Evolutionary conservation across 2,888 invertebrate species (phyloP).

Genomic region (Theodoxus fluviatilis): DNA sequence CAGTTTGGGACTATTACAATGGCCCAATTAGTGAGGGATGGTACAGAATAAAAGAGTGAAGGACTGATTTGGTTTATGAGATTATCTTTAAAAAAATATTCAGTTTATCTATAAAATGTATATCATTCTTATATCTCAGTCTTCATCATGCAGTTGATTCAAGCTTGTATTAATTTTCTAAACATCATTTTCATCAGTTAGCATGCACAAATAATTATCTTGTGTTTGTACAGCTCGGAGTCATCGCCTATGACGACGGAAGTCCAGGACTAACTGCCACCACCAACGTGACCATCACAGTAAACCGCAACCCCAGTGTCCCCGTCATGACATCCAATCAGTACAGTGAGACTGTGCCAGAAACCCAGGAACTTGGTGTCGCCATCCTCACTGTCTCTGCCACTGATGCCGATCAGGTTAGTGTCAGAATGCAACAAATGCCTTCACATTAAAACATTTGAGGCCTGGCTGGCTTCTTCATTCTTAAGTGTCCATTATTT

Average conservation of each 20-base stretch:
- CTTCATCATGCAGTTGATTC: no score
- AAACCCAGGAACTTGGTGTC: neutral
- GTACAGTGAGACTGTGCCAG: neutral
- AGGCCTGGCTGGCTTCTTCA: no score
- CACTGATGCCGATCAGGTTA: conserved; percentile 26
- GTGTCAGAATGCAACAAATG: no score
- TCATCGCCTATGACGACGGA: conserved; percentile 40
- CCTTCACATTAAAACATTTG: no score
- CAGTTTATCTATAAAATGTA: no score
- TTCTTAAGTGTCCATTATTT: no score
- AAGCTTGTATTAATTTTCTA: neutral
- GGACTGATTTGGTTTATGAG: no score
- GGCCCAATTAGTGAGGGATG: no score
- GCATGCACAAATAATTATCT: neutral
- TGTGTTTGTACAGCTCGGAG: conserved; percentile 37
- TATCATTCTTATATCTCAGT: no score
- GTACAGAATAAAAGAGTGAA: no score
- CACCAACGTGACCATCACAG: conserved; percentile 25
- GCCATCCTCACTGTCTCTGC: conserved; percentile 24
- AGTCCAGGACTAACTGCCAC: conserved; percentile 36
- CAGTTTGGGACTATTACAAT: no score
- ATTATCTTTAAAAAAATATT: no score
- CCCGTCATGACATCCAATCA: conserved; percentile 3
- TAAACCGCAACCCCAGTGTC: conserved; percentile 27
- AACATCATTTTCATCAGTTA: neutral